A percentile compares a stretch with the other conserved stretches of the same genome.
Conservation (phyloP, 2,797 vertebrate species). For the Darevskia mixta region DNA sequence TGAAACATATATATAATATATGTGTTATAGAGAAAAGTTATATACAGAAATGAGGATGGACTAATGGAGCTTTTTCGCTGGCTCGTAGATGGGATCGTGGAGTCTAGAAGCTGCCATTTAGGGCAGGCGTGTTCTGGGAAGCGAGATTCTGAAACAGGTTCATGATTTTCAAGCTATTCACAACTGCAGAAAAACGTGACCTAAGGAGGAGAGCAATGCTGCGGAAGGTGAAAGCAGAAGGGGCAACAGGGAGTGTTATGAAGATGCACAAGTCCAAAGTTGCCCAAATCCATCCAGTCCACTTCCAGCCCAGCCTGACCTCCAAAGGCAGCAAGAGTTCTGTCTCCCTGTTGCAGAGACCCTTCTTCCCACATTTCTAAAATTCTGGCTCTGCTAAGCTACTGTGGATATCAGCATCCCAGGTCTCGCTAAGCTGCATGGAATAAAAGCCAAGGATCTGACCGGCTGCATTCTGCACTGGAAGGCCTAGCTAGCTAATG, state of each 20-base stretch:
- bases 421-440: neutral
- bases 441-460: neutral
- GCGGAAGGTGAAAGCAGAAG: neutral
- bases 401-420: neutral
- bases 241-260: neutral
- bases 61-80: neutral
- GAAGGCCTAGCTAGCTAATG: neutral
- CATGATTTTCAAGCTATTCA: conserved; percentile 21
- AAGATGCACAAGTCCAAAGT: neutral
- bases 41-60: conserved; percentile 27
- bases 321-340: neutral
- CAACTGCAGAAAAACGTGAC: neutral
- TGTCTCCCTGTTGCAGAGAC: neutral
- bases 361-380: neutral
- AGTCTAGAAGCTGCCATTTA: neutral
- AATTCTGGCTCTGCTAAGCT: neutral
- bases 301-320: neutral
- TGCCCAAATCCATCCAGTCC: neutral
- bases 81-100: neutral
- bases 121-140: conserved; percentile 9
- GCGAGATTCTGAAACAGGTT: neutral
- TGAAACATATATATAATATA: conserved; percentile 52
- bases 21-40: conserved; percentile 41
- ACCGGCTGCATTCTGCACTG: neutral
- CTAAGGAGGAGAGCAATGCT: neutral